Evolutionary conservation across 2,888 invertebrate genomes (phyloP).

Genomic region (Tridacna crocea): DNA sequence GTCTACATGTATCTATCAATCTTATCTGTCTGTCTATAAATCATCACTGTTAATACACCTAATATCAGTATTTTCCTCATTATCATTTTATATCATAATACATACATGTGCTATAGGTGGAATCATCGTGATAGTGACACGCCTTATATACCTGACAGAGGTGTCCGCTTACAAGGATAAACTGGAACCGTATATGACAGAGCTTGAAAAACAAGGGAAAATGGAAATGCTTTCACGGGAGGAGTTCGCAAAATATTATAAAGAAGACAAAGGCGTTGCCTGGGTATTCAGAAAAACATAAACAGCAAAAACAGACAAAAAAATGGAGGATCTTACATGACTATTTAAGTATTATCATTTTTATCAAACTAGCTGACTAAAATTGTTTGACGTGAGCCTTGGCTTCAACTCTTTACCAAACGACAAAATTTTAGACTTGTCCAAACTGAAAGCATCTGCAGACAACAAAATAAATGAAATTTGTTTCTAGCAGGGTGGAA

Average conservation of each 20-base stretch:
- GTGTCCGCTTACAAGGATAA: background rate
- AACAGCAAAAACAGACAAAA: background rate
- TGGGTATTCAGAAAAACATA: background rate
- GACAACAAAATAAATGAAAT: no score
- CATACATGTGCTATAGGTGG: background rate
- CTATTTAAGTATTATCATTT: no score
- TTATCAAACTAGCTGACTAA: no score
- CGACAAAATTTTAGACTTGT: no score
- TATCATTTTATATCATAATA: no score
- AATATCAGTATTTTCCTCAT: no score
- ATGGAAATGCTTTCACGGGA: background rate
- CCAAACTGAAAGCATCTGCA: no score
- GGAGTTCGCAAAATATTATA: background rate
- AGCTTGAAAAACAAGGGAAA: background rate
- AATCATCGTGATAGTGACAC: background rate
- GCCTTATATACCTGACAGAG: background rate
- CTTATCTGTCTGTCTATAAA: background rate
- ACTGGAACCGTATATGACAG: background rate
- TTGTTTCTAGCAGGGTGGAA: no score
- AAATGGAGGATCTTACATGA: no score
- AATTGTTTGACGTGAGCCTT: no score
- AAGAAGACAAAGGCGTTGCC: background rate
- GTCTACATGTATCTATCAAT: background rate
- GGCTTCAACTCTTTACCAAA: no score
- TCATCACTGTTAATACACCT: no score